Base-by-base conservation (phyloP, 2,888 invertebrate genomes). In the Campoletis raptor region DNA sequence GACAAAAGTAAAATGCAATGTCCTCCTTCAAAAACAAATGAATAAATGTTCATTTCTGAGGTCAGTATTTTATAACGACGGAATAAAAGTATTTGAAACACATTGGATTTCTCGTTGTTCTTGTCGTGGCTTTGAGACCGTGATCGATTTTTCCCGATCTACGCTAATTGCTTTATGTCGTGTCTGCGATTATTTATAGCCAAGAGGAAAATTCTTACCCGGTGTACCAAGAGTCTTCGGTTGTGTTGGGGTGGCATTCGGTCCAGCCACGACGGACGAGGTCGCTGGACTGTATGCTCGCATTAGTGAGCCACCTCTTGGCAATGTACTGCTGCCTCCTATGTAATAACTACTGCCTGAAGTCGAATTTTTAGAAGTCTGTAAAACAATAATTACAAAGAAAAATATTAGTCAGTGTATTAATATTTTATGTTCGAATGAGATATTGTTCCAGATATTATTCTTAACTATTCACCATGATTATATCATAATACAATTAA, bases 261-360 rank as follows among this genome's bases (percentile, higher is more conserved):
- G 91, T 15, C 93, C 94, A 2, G 91, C 90, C 15, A 92, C 91
- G 37, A 92, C 91, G 40, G 93, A 91, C 36, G 93, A 95, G 12
- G 95, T 95, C 15, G 96, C 96, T 15, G 97, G 96, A 18, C 97
- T 96, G 92, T 96, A 97, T 0, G 97, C 96, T 74, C 97, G 95
- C 69, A 97, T 94, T 87, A 96, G 95, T 6, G 96, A 95, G 0
- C 96, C 96, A 12, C 96, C 96, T 30, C 97, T 95, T 0, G 97
- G 97, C 81, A 97, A 94, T 10, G 97, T 97, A 91, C 96, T 96
- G 64, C 96, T 96, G 9, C 95, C 95, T 1, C 96, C 96, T 95
- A 97, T 97, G 94, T 97, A 97, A 93, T 97, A 97, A 5, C 90
- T 91, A 70, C 92, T 90, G 21, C 91, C 92, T 52, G 96, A 96